phyloP scores from a whole-genome alignment of 2,888 invertebrate species.

The Caenorhabditis auriculariae region DNA sequence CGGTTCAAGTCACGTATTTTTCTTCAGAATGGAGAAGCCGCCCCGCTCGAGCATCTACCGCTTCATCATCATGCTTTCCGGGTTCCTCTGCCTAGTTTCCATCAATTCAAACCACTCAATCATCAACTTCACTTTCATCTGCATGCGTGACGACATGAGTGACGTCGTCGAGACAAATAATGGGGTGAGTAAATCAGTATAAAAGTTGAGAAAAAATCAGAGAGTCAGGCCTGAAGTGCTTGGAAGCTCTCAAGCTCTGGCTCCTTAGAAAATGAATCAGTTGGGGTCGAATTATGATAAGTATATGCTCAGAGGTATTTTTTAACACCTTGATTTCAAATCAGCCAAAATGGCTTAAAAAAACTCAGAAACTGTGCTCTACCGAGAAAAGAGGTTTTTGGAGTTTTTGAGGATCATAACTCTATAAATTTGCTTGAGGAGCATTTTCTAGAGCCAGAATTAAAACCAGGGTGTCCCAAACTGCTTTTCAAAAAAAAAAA shows the following conservation, averaged over 20 bases:
- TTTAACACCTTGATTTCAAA: not conserved
- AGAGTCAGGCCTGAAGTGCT: not conserved
- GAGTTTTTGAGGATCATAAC: too few species aligned
- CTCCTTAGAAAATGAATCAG: too few species aligned
- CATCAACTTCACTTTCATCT: slow-evolving; percentile 50
- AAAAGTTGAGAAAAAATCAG: not conserved
- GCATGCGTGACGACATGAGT: slow-evolving; percentile 38
- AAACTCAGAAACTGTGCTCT: too few species aligned
- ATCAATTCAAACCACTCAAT: slow-evolving; percentile 47
- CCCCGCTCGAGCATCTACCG: slow-evolving; percentile 11
- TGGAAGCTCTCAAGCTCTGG: not conserved
- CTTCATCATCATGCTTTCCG: slow-evolving; percentile 24
- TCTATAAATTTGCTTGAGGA: too few species aligned
- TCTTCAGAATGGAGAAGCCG: not conserved
- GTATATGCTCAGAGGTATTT: too few species aligned
- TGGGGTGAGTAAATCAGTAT: not conserved
- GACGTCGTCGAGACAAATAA: too few species aligned
- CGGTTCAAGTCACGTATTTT: too few species aligned
- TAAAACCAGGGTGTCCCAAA: too few species aligned
- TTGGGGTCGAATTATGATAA: not conserved
- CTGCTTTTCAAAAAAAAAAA: too few species aligned
- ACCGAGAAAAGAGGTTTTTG: too few species aligned
- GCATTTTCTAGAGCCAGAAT: too few species aligned
- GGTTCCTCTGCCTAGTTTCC: slow-evolving; percentile 40
- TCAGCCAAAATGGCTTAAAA: not conserved